These are phyloP conservation scores for Melospiza melodia DNA, from an alignment of 2,113 vertebrate genomes.

Conservation along the genomic window DNA sequence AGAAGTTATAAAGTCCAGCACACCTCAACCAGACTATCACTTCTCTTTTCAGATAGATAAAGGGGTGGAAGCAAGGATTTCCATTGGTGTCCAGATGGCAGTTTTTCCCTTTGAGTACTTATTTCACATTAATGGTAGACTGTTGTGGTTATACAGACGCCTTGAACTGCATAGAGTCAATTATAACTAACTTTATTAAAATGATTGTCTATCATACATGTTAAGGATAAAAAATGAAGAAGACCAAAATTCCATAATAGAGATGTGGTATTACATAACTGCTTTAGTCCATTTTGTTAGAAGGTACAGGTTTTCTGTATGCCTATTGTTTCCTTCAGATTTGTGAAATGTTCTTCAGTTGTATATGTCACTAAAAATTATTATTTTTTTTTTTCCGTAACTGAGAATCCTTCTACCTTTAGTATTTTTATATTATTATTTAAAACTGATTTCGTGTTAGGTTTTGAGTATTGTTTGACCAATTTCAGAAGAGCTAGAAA, in stretches of 20 bases:
- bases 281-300: not conserved
- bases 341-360: not conserved
- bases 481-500: not conserved
- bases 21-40: not conserved
- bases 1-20: not conserved
- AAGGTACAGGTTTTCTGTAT: not conserved
- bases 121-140: not conserved
- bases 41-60: not conserved
- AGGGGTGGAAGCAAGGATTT: not conserved
- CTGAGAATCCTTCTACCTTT: not conserved
- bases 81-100: not conserved
- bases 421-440: not conserved
- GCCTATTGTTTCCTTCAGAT: not conserved
- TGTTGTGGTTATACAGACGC: not conserved
- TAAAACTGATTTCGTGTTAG: not conserved
- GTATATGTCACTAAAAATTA: not conserved
- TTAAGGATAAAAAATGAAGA: not conserved
- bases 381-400: not conserved
- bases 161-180: not conserved
- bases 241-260: not conserved
- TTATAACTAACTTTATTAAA: not conserved
- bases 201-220: not conserved
- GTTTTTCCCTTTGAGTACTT: not conserved
- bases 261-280: not conserved
- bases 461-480: not conserved